Evolutionary conservation across 2,113 vertebrate species (phyloP).

Genomic region (Myxocyprinus asiaticus): DNA sequence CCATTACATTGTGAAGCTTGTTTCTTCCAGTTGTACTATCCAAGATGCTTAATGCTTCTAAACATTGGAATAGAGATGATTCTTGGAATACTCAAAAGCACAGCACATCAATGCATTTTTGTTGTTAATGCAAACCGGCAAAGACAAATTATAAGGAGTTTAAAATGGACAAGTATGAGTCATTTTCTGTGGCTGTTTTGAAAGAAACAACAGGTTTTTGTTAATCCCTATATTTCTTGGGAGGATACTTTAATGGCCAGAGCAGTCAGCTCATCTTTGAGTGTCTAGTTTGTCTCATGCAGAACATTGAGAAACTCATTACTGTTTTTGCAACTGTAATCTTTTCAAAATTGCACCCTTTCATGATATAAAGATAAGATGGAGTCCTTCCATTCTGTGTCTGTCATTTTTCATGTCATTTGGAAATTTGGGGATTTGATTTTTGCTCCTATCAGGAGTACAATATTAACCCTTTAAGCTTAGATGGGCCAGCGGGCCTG

Average conservation of each 20-base stretch:
- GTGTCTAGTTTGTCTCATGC: not conserved
- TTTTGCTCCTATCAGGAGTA: not conserved
- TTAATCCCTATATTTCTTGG: not conserved
- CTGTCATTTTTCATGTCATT: not conserved
- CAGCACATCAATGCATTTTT: not conserved
- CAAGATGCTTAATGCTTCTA: not conserved
- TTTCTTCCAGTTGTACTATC: not conserved
- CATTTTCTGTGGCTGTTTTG: slow-evolving; percentile 13
- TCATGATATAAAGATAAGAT: slow-evolving; percentile 53
- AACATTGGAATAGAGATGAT: not conserved
- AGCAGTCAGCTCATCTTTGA: slow-evolving; percentile 3
- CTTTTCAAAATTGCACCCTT: slow-evolving; percentile 44
- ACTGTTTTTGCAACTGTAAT: slow-evolving; percentile 38
- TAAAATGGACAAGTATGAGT: slow-evolving; percentile 1
- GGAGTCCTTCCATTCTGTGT: slow-evolving; percentile 26
- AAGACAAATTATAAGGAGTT: not conserved
- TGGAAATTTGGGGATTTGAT: not conserved
- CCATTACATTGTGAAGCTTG: not conserved
- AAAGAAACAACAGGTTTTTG: slow-evolving; percentile 5
- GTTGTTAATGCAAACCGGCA: slow-evolving; percentile 5
- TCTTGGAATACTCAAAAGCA: slow-evolving; percentile 25
- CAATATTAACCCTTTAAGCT: too few species aligned
- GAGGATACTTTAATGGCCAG: not conserved
- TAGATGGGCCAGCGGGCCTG: too few species aligned
- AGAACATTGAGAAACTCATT: slow-evolving; percentile 11